phyloP scores from a whole-genome alignment of 2,888 invertebrate genomes.

The Trichopoda pennipes region DNA sequence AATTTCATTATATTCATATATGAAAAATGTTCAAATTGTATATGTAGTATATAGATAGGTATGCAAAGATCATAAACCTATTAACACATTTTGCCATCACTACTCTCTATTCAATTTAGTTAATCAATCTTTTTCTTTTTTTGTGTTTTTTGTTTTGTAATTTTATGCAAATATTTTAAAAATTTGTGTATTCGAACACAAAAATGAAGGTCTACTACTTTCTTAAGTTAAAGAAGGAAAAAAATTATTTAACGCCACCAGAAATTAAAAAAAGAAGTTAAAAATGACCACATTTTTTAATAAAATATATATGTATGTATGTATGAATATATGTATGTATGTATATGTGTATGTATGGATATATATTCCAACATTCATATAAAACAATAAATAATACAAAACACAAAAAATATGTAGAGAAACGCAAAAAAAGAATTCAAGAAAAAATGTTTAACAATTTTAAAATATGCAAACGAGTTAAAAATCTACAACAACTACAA shows the following conservation, averaged over 20 bases:
- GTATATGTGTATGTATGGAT: not conserved
- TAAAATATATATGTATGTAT: not conserved
- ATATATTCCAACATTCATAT: conserved; percentile 35
- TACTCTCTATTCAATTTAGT: not conserved
- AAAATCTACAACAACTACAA: conserved; percentile 30
- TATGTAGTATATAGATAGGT: not conserved
- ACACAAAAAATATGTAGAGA: conserved; percentile 49
- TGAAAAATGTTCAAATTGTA: not conserved
- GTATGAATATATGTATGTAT: not conserved
- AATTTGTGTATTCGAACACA: conserved; percentile 25
- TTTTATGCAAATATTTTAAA: conserved; percentile 40
- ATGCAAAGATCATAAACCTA: conserved; percentile 14
- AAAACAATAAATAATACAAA: conserved; percentile 55
- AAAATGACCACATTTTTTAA: no score
- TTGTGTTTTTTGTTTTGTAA: conserved; percentile 12
- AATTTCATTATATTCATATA: no score
- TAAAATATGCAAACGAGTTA: conserved; percentile 66
- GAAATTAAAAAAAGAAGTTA: conserved; percentile 37
- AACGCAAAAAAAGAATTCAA: conserved; percentile 31
- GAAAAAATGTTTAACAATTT: conserved; percentile 51
- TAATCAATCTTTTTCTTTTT: conserved; percentile 26
- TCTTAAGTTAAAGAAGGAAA: conserved; percentile 69
- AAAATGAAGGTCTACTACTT: conserved; percentile 77
- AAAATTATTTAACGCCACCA: conserved; percentile 33
- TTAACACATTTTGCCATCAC: conserved; percentile 48